Conservation (phyloP, 2,797 vertebrate species). For the Rallus crepitans region DNA sequence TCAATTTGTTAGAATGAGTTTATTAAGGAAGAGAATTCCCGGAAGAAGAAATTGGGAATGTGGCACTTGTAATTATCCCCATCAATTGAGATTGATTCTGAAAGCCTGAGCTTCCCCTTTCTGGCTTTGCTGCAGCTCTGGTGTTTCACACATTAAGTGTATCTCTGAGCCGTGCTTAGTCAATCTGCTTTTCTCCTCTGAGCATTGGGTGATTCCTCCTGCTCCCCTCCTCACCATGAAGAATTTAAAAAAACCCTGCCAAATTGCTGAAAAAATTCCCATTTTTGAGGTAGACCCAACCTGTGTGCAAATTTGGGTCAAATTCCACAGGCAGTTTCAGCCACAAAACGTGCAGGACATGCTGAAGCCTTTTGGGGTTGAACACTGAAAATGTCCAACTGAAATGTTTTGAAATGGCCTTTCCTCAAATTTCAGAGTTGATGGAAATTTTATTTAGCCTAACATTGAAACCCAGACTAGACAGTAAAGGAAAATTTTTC, state of each 20-base stretch:
- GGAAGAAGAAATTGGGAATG: conserved; percentile 45
- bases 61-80: conserved; percentile 39
- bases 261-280: background rate
- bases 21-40: conserved; percentile 45
- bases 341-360: background rate
- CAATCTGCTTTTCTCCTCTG: background rate
- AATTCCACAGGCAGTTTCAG: background rate
- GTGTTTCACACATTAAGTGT: background rate
- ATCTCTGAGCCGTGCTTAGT: background rate
- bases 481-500: background rate
- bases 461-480: background rate
- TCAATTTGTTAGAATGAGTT: conserved; percentile 52
- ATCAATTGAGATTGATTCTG: conserved; percentile 32
- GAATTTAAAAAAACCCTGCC: background rate
- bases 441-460: background rate
- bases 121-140: background rate
- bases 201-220: background rate
- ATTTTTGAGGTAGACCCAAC: background rate
- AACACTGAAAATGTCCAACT: background rate
- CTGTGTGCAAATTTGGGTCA: background rate
- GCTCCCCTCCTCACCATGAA: background rate
- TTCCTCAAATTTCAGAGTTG: background rate
- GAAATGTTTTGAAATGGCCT: background rate
- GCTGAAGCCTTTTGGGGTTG: background rate
- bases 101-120: background rate